Evolutionary conservation across 2,888 invertebrate genomes (phyloP), one percentile per base, ranked within the genome.

Genomic region (Sinhomidia bicolor): DNA sequence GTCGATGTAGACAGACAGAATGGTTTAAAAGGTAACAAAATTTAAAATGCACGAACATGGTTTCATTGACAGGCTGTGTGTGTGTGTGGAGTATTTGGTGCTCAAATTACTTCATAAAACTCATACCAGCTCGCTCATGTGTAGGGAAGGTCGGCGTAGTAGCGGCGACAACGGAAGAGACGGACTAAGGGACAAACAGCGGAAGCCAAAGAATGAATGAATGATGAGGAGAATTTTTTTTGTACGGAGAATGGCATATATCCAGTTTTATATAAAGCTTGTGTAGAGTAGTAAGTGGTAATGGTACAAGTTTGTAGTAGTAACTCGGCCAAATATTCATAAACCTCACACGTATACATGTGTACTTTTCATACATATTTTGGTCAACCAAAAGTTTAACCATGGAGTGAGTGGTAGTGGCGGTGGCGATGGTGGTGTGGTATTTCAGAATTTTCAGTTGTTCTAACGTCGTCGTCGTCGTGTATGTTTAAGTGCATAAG

Each of bases 401-500:
- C 62, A 44, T 60, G 60, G 57, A 54, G 29, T 32, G 62, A 54
- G 74, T 76, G 76, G 79, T 20, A 20, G 14, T 71, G 47, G 41
- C 44, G 44, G 41, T 78, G 78, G 54, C 57, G 78, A 14, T 41
- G 26, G 20, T 79, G 57, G 57, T 36, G 57, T 79, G 54, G 78
- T 79, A 29, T 20, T 78, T 79, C 57, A 79, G 57, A 60, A 41
- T 79, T 79, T 78, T 41, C 71, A 54, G 23, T 57, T 23, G n/a
- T n/a, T n/a, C n/a, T n/a, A 23, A 54, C 60, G n/a, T n/a, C n/a
- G n/a, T n/a, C n/a, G n/a, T n/a, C n/a, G n/a, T n/a, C n/a, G n/a
- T n/a, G n/a, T 17, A 41, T 60, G 81, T 81, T 81, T 81, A 80
- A 81, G 80, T 81, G 57, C 74, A 81, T 74, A 86, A 86, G 86